Evolutionary conservation across 1,140 invertebrate genomes (phyloP), one percentile per base, ranked within the genome.

Genomic region (Onthophagus taurus): DNA sequence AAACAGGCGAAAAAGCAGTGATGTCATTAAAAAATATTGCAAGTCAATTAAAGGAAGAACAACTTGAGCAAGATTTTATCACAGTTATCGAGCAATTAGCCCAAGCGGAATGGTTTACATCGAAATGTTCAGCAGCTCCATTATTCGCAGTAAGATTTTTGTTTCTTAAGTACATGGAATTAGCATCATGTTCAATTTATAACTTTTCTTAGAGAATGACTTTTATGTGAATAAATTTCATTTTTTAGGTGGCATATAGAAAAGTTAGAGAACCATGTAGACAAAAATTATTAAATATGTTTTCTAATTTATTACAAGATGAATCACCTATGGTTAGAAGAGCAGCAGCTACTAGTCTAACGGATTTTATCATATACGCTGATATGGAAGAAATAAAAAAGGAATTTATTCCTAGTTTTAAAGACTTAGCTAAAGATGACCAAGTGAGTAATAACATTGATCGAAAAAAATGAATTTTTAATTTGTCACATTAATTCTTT

Each of bases 301-400:
- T 59, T 37, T 31, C 49, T 7, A 37, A 35, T 4, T 33, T 63
- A 2, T 50, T 56, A 8, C 51, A 61, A 42, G 58, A 63, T 26
- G 59, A 61, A 16, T 55, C 58, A 0, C 50, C 55, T 1, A 50
- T 63, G 42, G 58, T 58, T n/a, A 49, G 58, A 41, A 48, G 49
- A 31, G 49, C 49, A 20, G 51, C 48, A 18, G 57, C 54, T 23
- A 46, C 46, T 7, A 42, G 45, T 29, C 47, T 55, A 16, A 16
- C 50, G 1, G 48, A 55, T n/a, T 49, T 59, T 13, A 48, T 57
- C 2, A 26, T 36, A 7, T 21, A 51, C 1, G 30, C 57, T 4
- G 53, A 60, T 12, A 44, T 53, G 7, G 44, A 57, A n/a, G 36
- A 43, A 19, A 24, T 61, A 2, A 51, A 52, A 45, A 49, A 48